Percentiles rank a stretch among this genome's conserved stretches.
These are phyloP conservation scores for Spicauda simplicius DNA, from an alignment of 2,888 invertebrate species.

Conservation along the genomic window DNA sequence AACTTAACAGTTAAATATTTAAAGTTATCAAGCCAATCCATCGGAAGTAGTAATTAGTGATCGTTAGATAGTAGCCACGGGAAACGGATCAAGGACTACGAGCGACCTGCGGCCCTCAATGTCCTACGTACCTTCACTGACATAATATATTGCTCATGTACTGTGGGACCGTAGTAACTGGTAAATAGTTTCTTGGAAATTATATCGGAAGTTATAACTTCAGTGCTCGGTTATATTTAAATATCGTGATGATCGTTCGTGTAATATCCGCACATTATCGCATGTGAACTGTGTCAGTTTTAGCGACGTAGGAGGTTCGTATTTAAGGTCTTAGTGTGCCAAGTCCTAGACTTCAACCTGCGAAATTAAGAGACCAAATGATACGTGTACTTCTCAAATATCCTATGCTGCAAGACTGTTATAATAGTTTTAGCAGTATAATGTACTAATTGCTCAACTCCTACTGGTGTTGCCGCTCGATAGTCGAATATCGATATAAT, in stretches of 20 bases:
- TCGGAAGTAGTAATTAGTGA: background rate
- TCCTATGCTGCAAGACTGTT: too few relatives aligned
- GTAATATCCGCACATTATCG: background rate
- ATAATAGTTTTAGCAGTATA: too few relatives aligned
- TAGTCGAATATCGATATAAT: too few relatives aligned
- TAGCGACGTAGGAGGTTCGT: background rate
- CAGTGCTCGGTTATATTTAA: background rate
- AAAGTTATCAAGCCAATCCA: constrained; percentile 1
- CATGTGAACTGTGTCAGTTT: constrained; percentile 1
- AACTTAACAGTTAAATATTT: too few relatives aligned
- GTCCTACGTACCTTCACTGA: constrained; percentile 12
- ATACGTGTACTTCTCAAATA: too few relatives aligned
- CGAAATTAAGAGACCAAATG: too few relatives aligned
- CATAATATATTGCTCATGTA: background rate
- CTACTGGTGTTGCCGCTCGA: too few relatives aligned
- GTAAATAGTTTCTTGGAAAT: background rate
- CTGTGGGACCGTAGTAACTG: background rate
- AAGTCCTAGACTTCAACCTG: too few relatives aligned
- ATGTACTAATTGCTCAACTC: too few relatives aligned
- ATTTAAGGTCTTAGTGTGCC: too few relatives aligned
- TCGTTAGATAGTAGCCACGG: constrained; percentile 1
- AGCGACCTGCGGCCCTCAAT: constrained; percentile 36
- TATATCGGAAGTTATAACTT: background rate
- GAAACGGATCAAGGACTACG: constrained; percentile 39
- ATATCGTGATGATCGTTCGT: background rate